Percentiles rank a stretch among this genome's conserved stretches.
Evolutionary conservation across 2,888 invertebrate species (phyloP).

Genomic region (Poecilus cupreus): DNA sequence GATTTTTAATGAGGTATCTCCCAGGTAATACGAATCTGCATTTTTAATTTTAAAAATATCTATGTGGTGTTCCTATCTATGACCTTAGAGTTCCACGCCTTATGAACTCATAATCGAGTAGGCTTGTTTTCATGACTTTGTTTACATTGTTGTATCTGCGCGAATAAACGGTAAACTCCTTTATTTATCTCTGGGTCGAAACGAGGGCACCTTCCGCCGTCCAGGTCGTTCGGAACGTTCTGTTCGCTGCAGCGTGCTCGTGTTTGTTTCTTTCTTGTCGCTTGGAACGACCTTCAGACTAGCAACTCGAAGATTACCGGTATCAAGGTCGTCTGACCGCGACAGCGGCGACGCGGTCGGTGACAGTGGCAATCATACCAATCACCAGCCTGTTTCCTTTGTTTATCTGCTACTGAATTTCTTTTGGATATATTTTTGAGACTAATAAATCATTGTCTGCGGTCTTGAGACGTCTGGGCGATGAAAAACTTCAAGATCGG

Average conservation of each 20-base stretch:
- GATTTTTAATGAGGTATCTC: conserved; percentile 29
- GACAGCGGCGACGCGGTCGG: not conserved
- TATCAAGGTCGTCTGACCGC: conserved; percentile 45
- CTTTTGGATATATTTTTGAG: not conserved
- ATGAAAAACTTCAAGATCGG: too few relatives aligned
- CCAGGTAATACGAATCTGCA: not conserved
- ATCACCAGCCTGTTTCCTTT: not conserved
- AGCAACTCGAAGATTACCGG: conserved; percentile 41
- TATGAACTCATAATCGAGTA: too few relatives aligned
- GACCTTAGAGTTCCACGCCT: too few relatives aligned
- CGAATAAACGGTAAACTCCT: not conserved
- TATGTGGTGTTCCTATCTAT: not conserved
- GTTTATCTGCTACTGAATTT: conserved; percentile 12
- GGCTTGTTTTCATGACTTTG: not conserved
- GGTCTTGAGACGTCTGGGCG: not conserved
- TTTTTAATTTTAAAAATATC: not conserved
- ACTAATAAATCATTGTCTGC: not conserved
- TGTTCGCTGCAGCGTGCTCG: not conserved
- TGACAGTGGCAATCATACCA: conserved; percentile 21
- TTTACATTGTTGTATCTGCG: not conserved
- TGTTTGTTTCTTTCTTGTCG: conserved; percentile 33
- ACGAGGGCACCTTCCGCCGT: not conserved
- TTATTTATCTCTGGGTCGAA: not conserved
- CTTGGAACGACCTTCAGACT: conserved; percentile 45
- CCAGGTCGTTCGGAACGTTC: not conserved